Percentiles rank a stretch among this genome's conserved stretches.
These are phyloP conservation scores for Dryobates pubescens DNA, from an alignment of 2,797 vertebrate species.

Conservation along the genomic window DNA sequence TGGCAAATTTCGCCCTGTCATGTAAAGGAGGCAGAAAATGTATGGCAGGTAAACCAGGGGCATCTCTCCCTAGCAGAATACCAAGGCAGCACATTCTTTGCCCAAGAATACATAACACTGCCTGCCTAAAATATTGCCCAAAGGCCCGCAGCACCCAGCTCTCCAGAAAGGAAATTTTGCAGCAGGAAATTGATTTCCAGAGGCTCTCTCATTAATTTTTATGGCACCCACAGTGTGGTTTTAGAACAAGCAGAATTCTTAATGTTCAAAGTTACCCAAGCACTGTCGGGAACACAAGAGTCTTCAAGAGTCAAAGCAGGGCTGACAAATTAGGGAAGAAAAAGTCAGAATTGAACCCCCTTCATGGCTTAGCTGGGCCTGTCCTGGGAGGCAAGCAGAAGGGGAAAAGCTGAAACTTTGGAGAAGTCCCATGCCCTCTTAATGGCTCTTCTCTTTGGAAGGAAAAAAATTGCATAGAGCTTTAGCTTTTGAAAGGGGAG, in stretches of 20 bases:
- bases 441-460: not conserved
- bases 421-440: not conserved
- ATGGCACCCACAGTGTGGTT: slow-evolving; percentile 44
- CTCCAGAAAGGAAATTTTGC: slow-evolving; percentile 36
- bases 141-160: not conserved
- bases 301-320: not conserved
- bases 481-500: not conserved
- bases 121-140: not conserved
- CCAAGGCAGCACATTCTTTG: slow-evolving; percentile 29
- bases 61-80: not conserved
- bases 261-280: slow-evolving; percentile 59
- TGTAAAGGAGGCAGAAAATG: not conserved
- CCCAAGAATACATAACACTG: not conserved
- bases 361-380: not conserved
- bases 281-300: not conserved
- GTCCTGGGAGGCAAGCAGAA: not conserved
- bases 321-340: not conserved
- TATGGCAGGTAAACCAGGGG: not conserved
- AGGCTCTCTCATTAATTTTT: slow-evolving; percentile 72
- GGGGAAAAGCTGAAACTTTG: not conserved
- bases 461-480: not conserved
- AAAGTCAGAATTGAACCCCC: not conserved
- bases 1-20: not conserved
- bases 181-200: slow-evolving; percentile 68
- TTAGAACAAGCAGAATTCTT: slow-evolving; percentile 72